Evolutionary conservation across 1,140 invertebrate species (phyloP), one percentile per base, ranked within the genome.

Genomic region (Euura saliciscinereae): DNA sequence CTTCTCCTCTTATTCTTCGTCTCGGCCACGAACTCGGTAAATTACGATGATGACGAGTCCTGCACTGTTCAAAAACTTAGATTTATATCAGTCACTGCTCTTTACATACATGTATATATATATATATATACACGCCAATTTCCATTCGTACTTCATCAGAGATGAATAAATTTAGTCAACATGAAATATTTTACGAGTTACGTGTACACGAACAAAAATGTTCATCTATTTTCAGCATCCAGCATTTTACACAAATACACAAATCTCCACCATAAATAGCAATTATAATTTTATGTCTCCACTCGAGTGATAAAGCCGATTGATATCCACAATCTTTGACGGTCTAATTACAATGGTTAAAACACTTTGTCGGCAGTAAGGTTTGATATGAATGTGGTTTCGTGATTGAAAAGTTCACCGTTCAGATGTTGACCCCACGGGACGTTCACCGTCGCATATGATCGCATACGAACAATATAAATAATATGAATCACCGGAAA

Each of bases 311-410:
- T 1, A 28, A 28, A 28, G 28, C 81, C 82, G 85, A 87, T 86
- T 86, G 84, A 86, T 86, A 85, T 83, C 85, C 85, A 86, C 81
- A 80, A 81, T 82, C 78, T 77, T 76, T 68, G 71, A 74, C 76
- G 78, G 78, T 80, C 78, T 82, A 84, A 84, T 85, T 83, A 81
- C 83, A 83, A 85, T 84, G 85, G 86, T 85, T 85, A 85, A 74
- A 81, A 82, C 82, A 85, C 83, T 87, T 87, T 86, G 84, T 86
- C 85, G 84, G 85, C 80, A 73, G 74, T 73, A 78, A 65, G 74
- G 79, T 59, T 73, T 79, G 78, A 80, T 76, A 78, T 77, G 79
- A 78, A 79, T 87, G 85, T 76, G 85, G 86, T 86, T 81, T 28
- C 28, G 28, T 28, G 28, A 28, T 28, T 28, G 28, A 28, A 28